These are phyloP conservation scores for Tricholauxania praeusta DNA, from an alignment of 2,888 invertebrate species.

Conservation along the genomic window DNA sequence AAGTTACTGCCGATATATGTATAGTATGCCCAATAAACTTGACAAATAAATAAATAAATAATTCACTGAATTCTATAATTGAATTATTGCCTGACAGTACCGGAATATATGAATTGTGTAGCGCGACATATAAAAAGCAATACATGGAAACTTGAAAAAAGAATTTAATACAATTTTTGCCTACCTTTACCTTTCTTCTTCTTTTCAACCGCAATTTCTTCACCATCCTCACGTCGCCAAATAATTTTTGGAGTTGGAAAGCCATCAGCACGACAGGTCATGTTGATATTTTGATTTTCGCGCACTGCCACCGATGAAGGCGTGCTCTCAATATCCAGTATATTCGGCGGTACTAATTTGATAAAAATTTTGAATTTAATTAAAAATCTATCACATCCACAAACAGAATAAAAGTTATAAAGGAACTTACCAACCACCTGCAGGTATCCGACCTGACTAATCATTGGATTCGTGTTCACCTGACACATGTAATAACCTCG, in stretches of 20 bases:
- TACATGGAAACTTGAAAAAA: neutral
- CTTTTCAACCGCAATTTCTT: constrained; percentile 85
- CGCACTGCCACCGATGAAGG: constrained; percentile 92
- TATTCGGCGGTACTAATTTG: constrained; percentile 88
- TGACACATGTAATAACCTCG: constrained; percentile 78
- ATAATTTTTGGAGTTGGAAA: constrained; percentile 92
- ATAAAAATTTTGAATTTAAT: neutral
- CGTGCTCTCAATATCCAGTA: constrained; percentile 90
- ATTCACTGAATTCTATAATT: too few species aligned
- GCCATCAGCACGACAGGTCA: constrained; percentile 91
- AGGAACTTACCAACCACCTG: constrained; percentile 87
- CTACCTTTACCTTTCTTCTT: constrained; percentile 83
- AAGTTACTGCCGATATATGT: too few species aligned
- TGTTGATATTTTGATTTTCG: constrained; percentile 93
- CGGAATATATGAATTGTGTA: neutral
- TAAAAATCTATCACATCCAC: neutral
- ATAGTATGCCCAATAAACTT: too few species aligned
- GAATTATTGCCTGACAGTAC: too few species aligned
- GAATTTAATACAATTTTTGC: neutral
- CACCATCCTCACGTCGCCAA: constrained; percentile 93
- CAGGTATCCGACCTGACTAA: constrained; percentile 92
- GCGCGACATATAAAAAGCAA: neutral
- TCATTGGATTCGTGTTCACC: constrained; percentile 93
- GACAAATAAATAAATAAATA: too few species aligned
- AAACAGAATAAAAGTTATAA: neutral